Evolutionary conservation across 2,797 vertebrate species (phyloP).

Genomic region (Myiothlypis coronata): DNA sequence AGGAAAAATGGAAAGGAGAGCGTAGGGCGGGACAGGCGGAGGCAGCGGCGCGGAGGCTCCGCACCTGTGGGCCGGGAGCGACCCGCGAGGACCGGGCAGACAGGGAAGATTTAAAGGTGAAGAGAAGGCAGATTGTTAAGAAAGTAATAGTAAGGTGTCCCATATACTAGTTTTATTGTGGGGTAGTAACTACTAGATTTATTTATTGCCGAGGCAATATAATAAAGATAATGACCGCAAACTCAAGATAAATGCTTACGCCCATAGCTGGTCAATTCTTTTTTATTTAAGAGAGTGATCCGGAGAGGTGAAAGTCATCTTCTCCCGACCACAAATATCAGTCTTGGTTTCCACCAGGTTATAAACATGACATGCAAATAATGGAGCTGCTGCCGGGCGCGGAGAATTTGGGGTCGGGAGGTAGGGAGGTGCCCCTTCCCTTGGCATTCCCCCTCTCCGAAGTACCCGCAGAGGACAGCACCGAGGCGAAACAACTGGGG

Average conservation of each 20-base stretch:
- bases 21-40: rapidly evolving
- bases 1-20: not conserved
- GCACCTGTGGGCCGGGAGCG: slow-evolving; percentile 46
- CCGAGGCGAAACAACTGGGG: slow-evolving; percentile 24
- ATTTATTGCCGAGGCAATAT: slow-evolving; percentile 71
- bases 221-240: slow-evolving; percentile 76
- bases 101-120: slow-evolving; percentile 66
- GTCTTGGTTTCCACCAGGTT: slow-evolving; percentile 70
- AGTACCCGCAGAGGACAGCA: slow-evolving; percentile 30
- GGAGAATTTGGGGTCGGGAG: slow-evolving; percentile 43
- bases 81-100: slow-evolving; percentile 2
- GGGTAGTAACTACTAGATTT: slow-evolving; percentile 66
- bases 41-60: not conserved
- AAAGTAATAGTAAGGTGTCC: slow-evolving; percentile 72
- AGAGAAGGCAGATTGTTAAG: slow-evolving; percentile 64
- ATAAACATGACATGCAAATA: slow-evolving; percentile 74
- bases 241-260: slow-evolving; percentile 72
- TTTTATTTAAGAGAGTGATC: slow-evolving; percentile 71
- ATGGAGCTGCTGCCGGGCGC: slow-evolving; percentile 9
- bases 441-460: not conserved
- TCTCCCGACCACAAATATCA: slow-evolving; percentile 58
- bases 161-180: slow-evolving; percentile 71
- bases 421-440: not conserved
- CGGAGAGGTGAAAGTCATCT: slow-evolving; percentile 67
- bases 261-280: slow-evolving; percentile 70